phyloP scores from a whole-genome alignment of 2,888 invertebrate genomes.

The Deroplatys truncata region DNA sequence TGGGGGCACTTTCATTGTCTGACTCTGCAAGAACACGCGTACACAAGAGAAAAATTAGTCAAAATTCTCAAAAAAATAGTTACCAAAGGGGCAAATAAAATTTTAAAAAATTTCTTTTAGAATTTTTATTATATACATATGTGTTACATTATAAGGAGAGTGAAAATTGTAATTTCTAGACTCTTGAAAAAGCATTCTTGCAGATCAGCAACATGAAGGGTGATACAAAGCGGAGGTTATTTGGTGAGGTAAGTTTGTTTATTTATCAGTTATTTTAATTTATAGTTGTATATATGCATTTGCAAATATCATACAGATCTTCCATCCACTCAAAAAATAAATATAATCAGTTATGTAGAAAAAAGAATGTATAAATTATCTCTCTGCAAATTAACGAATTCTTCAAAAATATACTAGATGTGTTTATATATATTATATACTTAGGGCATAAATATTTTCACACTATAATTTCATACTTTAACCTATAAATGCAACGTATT shows the following conservation, averaged over 20 bases:
- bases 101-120: conserved; percentile 3
- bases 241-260: conserved; percentile 24
- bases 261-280: conserved; percentile 20
- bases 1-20: conserved; percentile 68
- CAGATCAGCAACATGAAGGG: conserved; percentile 32
- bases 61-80: not conserved
- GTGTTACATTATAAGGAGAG: not conserved
- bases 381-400: conserved; percentile 10
- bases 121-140: not conserved
- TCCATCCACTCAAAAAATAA: conserved; percentile 20
- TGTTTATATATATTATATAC: not conserved
- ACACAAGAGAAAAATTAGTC: conserved; percentile 25
- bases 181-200: conserved; percentile 34
- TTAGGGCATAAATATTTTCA: not conserved
- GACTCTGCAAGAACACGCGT: conserved; percentile 69
- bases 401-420: conserved; percentile 7
- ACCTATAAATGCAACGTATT: not conserved
- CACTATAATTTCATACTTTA: not conserved
- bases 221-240: not conserved
- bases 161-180: conserved; percentile 15
- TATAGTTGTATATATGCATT: conserved; percentile 19
- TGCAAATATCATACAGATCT: conserved; percentile 25
- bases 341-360: conserved; percentile 22
- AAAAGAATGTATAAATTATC: conserved; percentile 21
- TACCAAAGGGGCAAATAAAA: conserved; percentile 5